Evolutionary conservation across 35 echinoderm and acorn worm genomes (phyloP).

Genomic region (Anneissia japonica): DNA sequence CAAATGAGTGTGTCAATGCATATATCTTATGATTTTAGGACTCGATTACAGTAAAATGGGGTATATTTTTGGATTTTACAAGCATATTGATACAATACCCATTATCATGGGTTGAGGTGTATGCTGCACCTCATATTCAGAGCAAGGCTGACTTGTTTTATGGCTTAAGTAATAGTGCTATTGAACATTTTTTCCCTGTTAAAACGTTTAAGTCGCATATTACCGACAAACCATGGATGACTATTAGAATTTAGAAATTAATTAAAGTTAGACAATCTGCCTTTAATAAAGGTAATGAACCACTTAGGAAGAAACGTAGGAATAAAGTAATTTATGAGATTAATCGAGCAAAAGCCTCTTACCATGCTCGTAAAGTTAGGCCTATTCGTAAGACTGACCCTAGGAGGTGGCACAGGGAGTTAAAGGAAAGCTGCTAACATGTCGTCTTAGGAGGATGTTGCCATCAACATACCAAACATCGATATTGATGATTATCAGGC

Average conservation of each 20-base stretch:
- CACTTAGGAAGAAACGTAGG: conserved; percentile 1
- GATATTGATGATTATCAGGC: too few species aligned
- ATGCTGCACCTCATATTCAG: too few species aligned
- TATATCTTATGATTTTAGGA: too few species aligned
- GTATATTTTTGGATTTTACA: too few species aligned
- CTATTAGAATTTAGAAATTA: conserved; percentile 7
- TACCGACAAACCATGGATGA: conserved; percentile 37
- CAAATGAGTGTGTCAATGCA: too few species aligned
- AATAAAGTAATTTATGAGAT: conserved; percentile 20
- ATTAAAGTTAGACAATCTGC: conserved; percentile 18
- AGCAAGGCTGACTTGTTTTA: conserved; percentile 27
- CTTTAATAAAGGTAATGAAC: not conserved
- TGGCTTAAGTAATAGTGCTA: conserved; percentile 1
- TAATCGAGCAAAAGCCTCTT: not conserved
- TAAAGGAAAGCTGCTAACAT: not conserved
- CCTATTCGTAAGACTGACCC: not conserved
- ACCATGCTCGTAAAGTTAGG: not conserved
- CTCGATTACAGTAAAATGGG: too few species aligned
- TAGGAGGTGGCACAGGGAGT: not conserved
- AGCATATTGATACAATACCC: too few species aligned
- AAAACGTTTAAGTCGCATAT: conserved; percentile 2
- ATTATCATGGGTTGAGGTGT: too few species aligned
- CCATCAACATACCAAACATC: too few species aligned
- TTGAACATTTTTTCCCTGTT: conserved; percentile 6
- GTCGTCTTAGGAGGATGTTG: too few species aligned